phyloP scores from a whole-genome alignment of 2,797 vertebrate species.

The Nasua narica region DNA sequence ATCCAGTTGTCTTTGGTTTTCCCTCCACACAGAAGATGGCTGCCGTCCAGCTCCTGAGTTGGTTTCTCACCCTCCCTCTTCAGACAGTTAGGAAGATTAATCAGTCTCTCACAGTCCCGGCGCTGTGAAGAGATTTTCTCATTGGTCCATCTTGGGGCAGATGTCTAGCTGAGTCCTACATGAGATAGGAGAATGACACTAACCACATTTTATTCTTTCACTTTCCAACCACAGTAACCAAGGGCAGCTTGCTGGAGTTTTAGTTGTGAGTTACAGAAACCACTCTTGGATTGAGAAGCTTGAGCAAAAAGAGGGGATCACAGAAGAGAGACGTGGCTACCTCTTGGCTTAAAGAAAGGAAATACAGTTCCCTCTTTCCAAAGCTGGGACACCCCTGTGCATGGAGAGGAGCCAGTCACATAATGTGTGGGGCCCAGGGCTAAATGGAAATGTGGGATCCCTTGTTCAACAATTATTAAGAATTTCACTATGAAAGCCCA shows the following conservation, averaged over 20 bases:
- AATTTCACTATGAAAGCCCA: neutral
- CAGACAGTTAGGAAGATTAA: neutral
- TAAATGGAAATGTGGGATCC: neutral
- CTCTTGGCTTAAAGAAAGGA: neutral
- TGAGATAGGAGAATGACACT: neutral
- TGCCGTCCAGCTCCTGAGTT: neutral
- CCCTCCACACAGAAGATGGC: neutral
- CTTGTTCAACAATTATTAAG: neutral
- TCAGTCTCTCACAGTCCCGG: neutral
- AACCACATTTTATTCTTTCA: neutral
- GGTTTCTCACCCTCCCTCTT: neutral
- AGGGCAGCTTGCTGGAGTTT: neutral
- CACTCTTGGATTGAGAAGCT: neutral
- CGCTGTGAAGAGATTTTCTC: neutral
- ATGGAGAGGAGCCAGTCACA: neutral
- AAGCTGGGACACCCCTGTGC: too few relatives aligned
- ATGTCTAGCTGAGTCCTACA: neutral
- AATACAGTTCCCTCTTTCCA: neutral
- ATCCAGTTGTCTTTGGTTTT: neutral
- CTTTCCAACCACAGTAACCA: neutral
- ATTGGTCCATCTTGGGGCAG: neutral
- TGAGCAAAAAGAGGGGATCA: neutral
- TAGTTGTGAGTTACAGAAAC: neutral
- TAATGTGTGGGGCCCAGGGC: too few relatives aligned
- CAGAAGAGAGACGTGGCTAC: neutral